Conservation (phyloP, 2,113 vertebrate species). For the Nothobranchius furzeri region DNA sequence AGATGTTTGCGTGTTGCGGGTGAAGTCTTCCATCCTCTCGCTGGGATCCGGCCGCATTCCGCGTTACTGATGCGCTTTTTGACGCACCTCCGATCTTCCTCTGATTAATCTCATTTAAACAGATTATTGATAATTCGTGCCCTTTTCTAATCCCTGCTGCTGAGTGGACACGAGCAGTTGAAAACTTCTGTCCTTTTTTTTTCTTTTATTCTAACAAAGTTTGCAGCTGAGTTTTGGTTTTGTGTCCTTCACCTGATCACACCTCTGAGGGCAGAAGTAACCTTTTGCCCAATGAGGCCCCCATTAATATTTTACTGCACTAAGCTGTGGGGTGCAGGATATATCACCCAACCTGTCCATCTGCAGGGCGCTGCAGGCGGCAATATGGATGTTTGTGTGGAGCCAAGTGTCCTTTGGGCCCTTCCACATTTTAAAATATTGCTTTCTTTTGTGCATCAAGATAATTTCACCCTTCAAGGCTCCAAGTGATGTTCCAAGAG, state of each 20-base stretch:
- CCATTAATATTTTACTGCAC: slow-evolving; percentile 74
- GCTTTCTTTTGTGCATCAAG: slow-evolving; percentile 6
- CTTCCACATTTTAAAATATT: slow-evolving; percentile 39
- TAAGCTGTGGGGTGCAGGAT: slow-evolving; percentile 58
- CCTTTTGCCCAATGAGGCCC: slow-evolving; percentile 60
- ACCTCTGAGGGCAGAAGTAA: slow-evolving; percentile 55
- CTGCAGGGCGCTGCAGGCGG: slow-evolving; percentile 33
- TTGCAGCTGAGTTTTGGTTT: slow-evolving; percentile 36
- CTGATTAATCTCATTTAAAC: neutral
- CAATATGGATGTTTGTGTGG: slow-evolving; percentile 17
- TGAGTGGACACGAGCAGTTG: slow-evolving; percentile 29
- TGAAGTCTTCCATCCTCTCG: neutral
- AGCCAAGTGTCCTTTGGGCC: slow-evolving; percentile 13
- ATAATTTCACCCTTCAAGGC: neutral
- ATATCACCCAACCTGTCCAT: slow-evolving; percentile 50
- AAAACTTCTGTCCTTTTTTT: slow-evolving; percentile 52
- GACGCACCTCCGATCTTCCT: slow-evolving; percentile 15
- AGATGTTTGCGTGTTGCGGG: slow-evolving; percentile 16
- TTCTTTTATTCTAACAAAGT: slow-evolving; percentile 28
- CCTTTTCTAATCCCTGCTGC: neutral
- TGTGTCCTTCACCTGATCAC: slow-evolving; percentile 26
- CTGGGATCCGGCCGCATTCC: neutral
- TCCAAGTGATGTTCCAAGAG: slow-evolving; percentile 9
- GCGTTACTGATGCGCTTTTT: slow-evolving; percentile 10
- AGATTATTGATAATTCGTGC: slow-evolving; percentile 13